Base-by-base conservation (phyloP, 2,888 invertebrate genomes). In the Vannuccia rotundouncinata region DNA sequence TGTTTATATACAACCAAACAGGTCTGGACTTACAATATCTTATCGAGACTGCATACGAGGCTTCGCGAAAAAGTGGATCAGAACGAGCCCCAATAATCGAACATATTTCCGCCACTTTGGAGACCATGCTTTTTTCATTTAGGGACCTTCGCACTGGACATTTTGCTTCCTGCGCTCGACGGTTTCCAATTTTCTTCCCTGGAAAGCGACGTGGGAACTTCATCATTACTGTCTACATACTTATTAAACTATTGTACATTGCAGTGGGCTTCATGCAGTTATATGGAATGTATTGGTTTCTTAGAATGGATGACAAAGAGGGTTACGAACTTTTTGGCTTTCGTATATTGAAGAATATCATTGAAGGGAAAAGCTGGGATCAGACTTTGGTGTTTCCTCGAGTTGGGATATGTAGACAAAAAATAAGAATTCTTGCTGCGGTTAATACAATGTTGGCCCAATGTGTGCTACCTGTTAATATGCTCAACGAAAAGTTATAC, bases 401-500 rank as follows among this genome's bases (percentile, higher is more conserved):
- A 77, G 31, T 80, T 25, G 80, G 80, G 2, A 78, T 80, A 29
- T 80, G 80, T 29, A 2, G 80, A 80, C 29, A 80, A 17, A 22
- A 74, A 13, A 22, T 80, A 13, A 31, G 78, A 27, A 22, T 30
- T n/a, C 25, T 80, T 22, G 80, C 31, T 25, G n/a, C 79, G 17
- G 76, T 2, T 28, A 79, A 80, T 74, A 31, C 59, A 2, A 45
- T 59, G 2, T 31, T 80, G 31, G 80, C 80, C 29, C 80, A 80
- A 79, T 80, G 80, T 22, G 45, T 80, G 25, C 59, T 80, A 1
- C 80, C 80, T 25, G 78, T 80, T 25, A 80, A 80, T 73, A 80
- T 80, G 80, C 77, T 80, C 77, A 80, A 80, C 45, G 80, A 80
- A 79, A 80, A 80, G 28, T 79, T 80, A 1, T 80, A 29, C 59